Percentiles rank a stretch among this genome's conserved stretches.
phyloP scores from a whole-genome alignment of 1,140 invertebrate species.

The Drosophila guanche region DNA sequence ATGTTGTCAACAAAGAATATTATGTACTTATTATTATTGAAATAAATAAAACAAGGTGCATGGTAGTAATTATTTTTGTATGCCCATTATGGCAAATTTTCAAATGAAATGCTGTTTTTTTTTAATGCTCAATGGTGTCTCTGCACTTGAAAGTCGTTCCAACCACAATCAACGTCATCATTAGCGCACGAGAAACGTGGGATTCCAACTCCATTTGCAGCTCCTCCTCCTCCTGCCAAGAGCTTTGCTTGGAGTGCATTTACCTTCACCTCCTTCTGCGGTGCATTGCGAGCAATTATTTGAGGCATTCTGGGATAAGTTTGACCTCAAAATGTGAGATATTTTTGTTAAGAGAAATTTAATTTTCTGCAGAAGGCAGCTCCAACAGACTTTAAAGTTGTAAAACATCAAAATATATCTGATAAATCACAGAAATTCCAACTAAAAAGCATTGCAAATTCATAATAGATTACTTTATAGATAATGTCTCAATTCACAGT shows the following conservation, averaged over 20 bases:
- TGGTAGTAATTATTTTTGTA: too few relatives aligned
- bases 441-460: neutral
- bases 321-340: conserved; percentile 28
- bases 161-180: conserved; percentile 59
- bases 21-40: too few relatives aligned
- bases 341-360: conserved; percentile 7
- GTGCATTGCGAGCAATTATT: conserved; percentile 12
- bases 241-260: too few relatives aligned
- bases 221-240: neutral
- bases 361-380: too few relatives aligned
- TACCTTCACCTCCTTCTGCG: too few relatives aligned
- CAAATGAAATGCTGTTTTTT: conserved; percentile 48
- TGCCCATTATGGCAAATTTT: conserved; percentile 81
- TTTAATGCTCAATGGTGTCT: conserved; percentile 43
- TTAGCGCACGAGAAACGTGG: conserved; percentile 59
- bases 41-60: too few relatives aligned
- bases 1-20: too few relatives aligned
- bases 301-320: conserved; percentile 8
- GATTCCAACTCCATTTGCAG: neutral
- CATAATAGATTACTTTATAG: neutral
- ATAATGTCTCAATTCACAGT: too few relatives aligned
- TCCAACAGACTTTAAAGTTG: neutral
- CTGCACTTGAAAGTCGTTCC: conserved; percentile 47
- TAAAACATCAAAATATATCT: too few relatives aligned
- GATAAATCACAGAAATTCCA: accelerated